Evolutionary conservation across 2,888 invertebrate genomes (phyloP), one percentile per base, ranked within the genome.

Genomic region (Diloba caeruleocephala): DNA sequence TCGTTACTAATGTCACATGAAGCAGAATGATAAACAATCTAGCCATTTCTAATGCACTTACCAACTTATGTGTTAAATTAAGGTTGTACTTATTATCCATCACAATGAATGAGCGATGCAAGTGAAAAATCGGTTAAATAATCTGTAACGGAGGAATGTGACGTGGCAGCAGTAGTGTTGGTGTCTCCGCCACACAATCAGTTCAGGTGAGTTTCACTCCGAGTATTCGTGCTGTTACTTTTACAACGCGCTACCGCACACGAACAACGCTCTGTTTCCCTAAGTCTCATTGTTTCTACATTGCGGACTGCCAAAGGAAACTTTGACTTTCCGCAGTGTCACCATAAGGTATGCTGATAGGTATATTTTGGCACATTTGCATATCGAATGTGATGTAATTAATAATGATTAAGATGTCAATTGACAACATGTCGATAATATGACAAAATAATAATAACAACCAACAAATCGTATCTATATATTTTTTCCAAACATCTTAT

Each of bases 161-260:
- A 82, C 82, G 85, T 85, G 80, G 80, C 78, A 75, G 72, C 15
- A 37, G 52, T 56, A 55, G 63, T 61, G 57, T 63, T 62, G 60
- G 65, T 70, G 76, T 67, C 74, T 76, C 71, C 69, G 59, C 48
- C 64, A 72, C 79, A 87, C 88, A 90, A 90, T 90, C 92, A 89
- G 88, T 88, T 87, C 89, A 83, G 87, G 76, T 85, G 90, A 90
- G 91, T 93, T 93, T 93, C 93, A 90, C 93, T 85, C 84, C 76
- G 91, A 91, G 90, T 92, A 92, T 93, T 91, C 87, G 88, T 83
- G 91, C 83, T 91, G 92, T 91, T 90, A 91, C 90, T 92, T 92
- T 92, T 92, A 88, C 89, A 90, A 92, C 92, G 92, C 91, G 88
- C 92, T 84, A 85, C 77, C 90, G 91, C 90, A 85, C 93, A 93